These are phyloP conservation scores for Eonycteris spelaea DNA, from an alignment of 2,113 vertebrate species.

Conservation along the genomic window DNA sequence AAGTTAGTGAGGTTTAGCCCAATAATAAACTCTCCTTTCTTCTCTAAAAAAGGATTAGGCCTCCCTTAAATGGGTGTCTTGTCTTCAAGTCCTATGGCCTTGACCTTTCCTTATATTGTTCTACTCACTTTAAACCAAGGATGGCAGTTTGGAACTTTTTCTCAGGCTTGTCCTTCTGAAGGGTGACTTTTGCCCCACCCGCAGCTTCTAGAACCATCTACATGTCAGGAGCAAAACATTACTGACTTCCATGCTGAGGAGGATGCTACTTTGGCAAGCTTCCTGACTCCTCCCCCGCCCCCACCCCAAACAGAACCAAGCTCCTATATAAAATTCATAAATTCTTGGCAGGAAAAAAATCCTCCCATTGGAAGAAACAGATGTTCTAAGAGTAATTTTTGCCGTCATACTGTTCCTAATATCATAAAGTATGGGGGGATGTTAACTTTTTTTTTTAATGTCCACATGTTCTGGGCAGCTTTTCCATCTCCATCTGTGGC, in stretches of 20 bases:
- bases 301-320: conserved; percentile 58
- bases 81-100: background rate
- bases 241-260: background rate
- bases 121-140: background rate
- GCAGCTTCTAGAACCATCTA: background rate
- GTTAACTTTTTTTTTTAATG: conserved; percentile 51
- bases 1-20: background rate
- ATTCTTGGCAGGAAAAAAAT: conserved; percentile 71
- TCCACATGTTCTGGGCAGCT: conserved; percentile 64
- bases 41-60: conserved; percentile 21
- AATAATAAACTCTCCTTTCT: background rate
- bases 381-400: conserved; percentile 68
- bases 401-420: conserved; percentile 67
- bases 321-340: conserved; percentile 78
- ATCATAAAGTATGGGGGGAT: conserved; percentile 42
- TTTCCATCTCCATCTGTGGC: conserved; percentile 61
- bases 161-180: background rate
- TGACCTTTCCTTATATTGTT: background rate
- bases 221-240: background rate
- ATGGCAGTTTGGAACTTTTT: background rate
- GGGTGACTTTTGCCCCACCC: background rate
- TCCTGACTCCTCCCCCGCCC: conserved; percentile 8
- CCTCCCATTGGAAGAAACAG: conserved; percentile 74
- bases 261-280: conserved; percentile 25
- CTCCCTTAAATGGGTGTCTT: background rate